A percentile compares a stretch with the other conserved stretches of the same genome.
Evolutionary conservation across 23 tunicate species (phyloP).

Genomic region (Trididemnum clinides): DNA sequence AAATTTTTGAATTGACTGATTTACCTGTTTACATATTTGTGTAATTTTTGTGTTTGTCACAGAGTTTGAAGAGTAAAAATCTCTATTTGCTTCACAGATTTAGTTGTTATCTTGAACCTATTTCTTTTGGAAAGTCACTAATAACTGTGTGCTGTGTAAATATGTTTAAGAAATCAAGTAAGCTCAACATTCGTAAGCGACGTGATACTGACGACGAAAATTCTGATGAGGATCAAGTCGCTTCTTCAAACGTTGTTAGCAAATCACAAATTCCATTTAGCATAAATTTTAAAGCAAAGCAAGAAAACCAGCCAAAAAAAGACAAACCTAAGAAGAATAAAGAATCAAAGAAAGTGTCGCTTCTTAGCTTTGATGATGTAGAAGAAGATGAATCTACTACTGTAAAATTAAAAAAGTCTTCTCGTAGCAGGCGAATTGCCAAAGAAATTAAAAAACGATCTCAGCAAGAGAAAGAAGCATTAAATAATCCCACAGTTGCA

Average conservation of each 20-base stretch:
- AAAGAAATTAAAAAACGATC: slow-evolving; percentile 80
- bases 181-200: slow-evolving; percentile 51
- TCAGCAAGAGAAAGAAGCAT: slow-evolving; percentile 63
- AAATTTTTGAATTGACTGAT: too few species aligned
- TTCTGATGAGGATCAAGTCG: slow-evolving; percentile 5
- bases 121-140: too few species aligned
- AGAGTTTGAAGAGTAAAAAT: too few species aligned
- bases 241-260: neutral
- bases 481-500: neutral
- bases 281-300: neutral
- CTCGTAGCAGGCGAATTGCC: slow-evolving; percentile 82
- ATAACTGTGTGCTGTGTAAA: too few species aligned
- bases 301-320: slow-evolving; percentile 24
- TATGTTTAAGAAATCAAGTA: slow-evolving; percentile 65
- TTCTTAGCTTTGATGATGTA: slow-evolving; percentile 84
- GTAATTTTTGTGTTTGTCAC: too few species aligned
- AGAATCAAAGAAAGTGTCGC: slow-evolving; percentile 36
- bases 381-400: slow-evolving; percentile 59
- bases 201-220: slow-evolving; percentile 46
- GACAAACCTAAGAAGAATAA: slow-evolving; percentile 26
- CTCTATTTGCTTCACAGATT: too few species aligned
- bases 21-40: too few species aligned
- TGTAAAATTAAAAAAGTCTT: slow-evolving; percentile 77
- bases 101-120: too few species aligned
- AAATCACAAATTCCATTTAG: neutral